Base-by-base conservation (phyloP, 1,140 invertebrate species). In the Neuroterus valhalla region DNA sequence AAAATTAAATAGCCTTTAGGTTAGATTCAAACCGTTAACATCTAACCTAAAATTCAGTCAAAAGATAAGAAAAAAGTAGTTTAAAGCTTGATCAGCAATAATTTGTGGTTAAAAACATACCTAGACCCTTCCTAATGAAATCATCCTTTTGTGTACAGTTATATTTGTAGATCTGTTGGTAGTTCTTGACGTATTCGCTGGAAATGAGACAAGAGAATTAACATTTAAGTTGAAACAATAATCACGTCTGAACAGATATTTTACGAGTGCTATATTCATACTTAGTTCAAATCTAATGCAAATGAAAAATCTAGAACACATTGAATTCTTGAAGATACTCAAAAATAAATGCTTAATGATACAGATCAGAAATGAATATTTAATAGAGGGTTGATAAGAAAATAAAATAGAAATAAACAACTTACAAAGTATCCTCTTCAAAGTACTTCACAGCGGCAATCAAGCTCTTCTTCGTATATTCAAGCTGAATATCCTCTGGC, bases 361-460 rank as follows among this genome's bases (percentile, higher is more conserved):
- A 21, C 45, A 62, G 8, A 66, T 46, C 66, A 70, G 70, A 67
- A 79, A 77, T 73, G 52, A 8, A 74, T 55, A 23, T 19, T 6
- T 55, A 44, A 68, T 15, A 67, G 44, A 38, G 46, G 21, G n/a
- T n/a, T n/a, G n/a, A n/a, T n/a, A n/a, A 72, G 38, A 10, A 38
- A 48, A 67, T 19, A 10, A 50, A 14, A n/a, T 17, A 62, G 68
- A 43, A 46, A 48, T 42, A 73, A 68, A 70, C 31, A 70, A 92
- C 94, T 94, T 92, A 96, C 95, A 92, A 96, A 75, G 92, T 91
- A 79, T 95, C 93, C 89, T 96, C 95, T 86, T 95, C 93, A 85
- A 96, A 96, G 88, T 96, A 96, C 82, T 95, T 95, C 12, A 96
- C 95, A 84, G 93, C 92, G 48, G 94, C 94, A 76, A 96, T 93